Base-by-base conservation (phyloP, 2,888 invertebrate species). In the Lycaena phlaeas region DNA sequence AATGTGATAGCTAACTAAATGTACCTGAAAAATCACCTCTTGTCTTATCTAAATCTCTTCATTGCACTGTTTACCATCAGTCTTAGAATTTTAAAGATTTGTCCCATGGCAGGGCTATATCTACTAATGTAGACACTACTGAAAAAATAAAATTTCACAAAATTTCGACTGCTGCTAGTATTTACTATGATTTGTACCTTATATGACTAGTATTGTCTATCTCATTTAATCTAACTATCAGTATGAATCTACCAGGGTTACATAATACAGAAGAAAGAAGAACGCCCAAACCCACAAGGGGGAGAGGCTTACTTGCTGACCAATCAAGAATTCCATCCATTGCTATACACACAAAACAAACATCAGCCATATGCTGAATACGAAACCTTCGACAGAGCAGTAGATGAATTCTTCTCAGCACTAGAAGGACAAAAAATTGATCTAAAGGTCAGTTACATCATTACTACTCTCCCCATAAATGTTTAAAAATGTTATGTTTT, bases 371-470 rank as follows among this genome's bases (percentile, higher is more conserved):
- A 82, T 47, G 73, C 87, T 17, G 90, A 91, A 56, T 92, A 91
- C 62, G 89, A 90, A 1, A 87, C 89, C 1, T 97, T 97, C 61
- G 93, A 96, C 70, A 76, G 89, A 46, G 94, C 98, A 0, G 94
- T 97, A 0, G 99, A 99, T 75, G 97, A 98, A 64, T 99, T 96
- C 76, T 99, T 92, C 81, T 98, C 98, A 0, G 91, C 92, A 15
- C 74, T 97, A 55, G 98, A 98, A 70, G 92, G 94, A 5, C 98
- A 99, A 76, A 98, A 97, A 70, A 89, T 97, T 56, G 98, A 99
- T 64, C 72, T 97, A 59, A 95, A 94, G 78, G 89, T 82, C 47
- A 14, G 41, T 25, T 3, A 12, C 25, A 28, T n/a, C 12, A 17
- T 15, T 36, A 14, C 37, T 4, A 6, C 4, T 28, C 25, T 22